A percentile compares a stretch with the other conserved stretches of the same genome.
Conservation (phyloP, 2,113 vertebrate species). For the Chaetorhynchus papuensis region DNA sequence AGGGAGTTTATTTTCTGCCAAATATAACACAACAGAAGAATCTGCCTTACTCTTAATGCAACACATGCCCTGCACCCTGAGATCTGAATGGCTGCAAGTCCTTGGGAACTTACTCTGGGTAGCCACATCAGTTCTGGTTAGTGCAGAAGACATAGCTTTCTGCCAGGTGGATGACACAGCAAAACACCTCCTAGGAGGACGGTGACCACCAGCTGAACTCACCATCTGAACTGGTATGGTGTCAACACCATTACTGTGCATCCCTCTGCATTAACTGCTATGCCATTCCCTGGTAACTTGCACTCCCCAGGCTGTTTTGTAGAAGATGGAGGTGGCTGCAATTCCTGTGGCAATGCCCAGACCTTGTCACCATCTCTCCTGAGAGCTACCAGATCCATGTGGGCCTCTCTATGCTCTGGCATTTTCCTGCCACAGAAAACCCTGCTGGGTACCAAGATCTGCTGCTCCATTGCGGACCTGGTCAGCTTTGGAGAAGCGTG, state of each 20-base stretch:
- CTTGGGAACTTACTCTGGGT: background rate
- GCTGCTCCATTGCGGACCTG: fast-evolving
- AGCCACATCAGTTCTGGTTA: background rate
- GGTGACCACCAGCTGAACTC: background rate
- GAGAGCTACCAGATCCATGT: fast-evolving
- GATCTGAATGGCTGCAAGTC: background rate
- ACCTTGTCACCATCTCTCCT: background rate
- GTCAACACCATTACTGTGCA: too few species aligned
- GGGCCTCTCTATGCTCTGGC: background rate
- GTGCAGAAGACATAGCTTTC: background rate
- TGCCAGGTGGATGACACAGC: background rate
- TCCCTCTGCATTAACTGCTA: background rate
- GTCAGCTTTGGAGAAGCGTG: fast-evolving
- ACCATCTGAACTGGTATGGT: background rate
- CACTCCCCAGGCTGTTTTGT: background rate
- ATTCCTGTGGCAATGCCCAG: background rate
- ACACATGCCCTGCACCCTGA: background rate
- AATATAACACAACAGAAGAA: background rate
- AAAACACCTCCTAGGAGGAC: too few species aligned
- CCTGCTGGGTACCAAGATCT: fast-evolving
- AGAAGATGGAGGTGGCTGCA: fast-evolving
- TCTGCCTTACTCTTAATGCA: background rate
- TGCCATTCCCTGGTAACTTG: fast-evolving
- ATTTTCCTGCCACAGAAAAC: background rate
- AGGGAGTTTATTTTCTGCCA: background rate